phyloP scores from a whole-genome alignment of 2,113 vertebrate species.

The Phaetusa simplex region DNA sequence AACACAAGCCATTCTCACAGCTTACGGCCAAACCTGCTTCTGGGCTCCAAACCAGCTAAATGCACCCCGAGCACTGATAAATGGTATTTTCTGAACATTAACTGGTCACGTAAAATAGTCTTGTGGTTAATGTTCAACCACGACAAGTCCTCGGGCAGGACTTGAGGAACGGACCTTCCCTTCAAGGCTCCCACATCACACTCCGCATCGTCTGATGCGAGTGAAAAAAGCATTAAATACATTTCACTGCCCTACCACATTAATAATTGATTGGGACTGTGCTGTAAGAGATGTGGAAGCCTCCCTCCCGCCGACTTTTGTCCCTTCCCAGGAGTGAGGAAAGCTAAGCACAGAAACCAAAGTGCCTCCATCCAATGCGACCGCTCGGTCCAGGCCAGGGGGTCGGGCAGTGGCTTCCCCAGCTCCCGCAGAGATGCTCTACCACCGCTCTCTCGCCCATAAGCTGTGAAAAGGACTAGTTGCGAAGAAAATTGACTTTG shows the following conservation, averaged over 20 bases:
- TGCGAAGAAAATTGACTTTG: conserved; percentile 96
- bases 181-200: neutral
- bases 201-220: neutral
- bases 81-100: neutral
- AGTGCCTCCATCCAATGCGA: neutral
- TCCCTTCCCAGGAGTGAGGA: neutral
- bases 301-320: neutral
- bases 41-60: neutral
- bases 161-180: neutral
- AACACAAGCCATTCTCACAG: conserved; percentile 99
- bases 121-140: neutral
- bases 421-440: neutral
- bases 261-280: neutral
- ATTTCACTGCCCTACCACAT: neutral
- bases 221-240: neutral
- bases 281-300: neutral
- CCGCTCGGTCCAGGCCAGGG: neutral
- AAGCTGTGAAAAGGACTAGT: conserved; percentile 99
- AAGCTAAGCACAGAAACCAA: neutral
- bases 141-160: neutral
- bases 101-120: neutral
- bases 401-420: neutral
- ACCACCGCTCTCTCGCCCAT: conserved; percentile 32
- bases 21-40: conserved; percentile 76
- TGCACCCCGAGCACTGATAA: neutral